Evolutionary conservation across 2,113 vertebrate genomes (phyloP).

Genomic region (Tachycineta bicolor): DNA sequence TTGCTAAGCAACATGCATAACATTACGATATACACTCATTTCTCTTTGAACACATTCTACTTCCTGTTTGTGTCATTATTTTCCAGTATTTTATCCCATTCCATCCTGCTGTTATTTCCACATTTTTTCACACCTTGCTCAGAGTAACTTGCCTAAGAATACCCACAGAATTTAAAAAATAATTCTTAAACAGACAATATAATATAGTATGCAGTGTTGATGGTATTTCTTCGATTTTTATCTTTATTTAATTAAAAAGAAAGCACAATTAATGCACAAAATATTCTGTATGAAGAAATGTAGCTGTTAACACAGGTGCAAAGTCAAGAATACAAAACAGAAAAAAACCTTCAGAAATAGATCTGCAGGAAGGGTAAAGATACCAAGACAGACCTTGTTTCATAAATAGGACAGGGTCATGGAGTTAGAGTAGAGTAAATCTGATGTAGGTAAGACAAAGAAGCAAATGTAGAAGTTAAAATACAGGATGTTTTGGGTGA

Average conservation of each 20-base stretch:
- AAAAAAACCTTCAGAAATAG: background rate
- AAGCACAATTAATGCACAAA: background rate
- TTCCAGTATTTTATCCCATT: slow-evolving; percentile 11
- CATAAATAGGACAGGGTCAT: background rate
- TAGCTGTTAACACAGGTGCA: background rate
- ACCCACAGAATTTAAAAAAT: background rate
- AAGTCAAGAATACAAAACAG: background rate
- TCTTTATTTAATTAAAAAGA: background rate
- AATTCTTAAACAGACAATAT: background rate
- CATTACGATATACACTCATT: slow-evolving; percentile 55
- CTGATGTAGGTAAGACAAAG: background rate
- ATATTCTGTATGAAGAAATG: background rate
- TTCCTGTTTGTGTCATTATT: slow-evolving; percentile 28
- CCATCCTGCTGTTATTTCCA: slow-evolving; percentile 1
- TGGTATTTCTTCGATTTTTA: background rate
- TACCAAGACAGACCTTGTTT: background rate
- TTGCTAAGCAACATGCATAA: slow-evolving; percentile 72
- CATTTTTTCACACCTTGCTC: background rate
- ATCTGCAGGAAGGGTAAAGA: background rate
- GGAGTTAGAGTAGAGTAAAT: background rate
- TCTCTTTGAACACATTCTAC: slow-evolving; percentile 24
- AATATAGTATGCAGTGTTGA: background rate
- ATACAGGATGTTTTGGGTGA: background rate
- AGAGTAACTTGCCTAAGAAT: background rate
- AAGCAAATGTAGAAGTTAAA: background rate